phyloP scores from a whole-genome alignment of 2,888 invertebrate genomes.

The Diarsia dahlii region DNA sequence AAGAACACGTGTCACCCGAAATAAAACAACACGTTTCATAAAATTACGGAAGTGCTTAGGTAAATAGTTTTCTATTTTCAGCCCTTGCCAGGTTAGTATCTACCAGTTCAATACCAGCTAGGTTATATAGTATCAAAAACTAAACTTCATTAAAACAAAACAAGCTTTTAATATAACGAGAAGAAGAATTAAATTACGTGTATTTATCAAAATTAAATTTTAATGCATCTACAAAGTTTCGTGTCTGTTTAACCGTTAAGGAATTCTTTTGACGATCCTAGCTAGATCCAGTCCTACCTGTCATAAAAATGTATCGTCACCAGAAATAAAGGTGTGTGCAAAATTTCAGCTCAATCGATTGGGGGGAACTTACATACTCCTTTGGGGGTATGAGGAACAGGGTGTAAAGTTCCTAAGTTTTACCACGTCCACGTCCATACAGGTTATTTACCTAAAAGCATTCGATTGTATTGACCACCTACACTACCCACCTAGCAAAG shows the following conservation, averaged over 20 bases:
- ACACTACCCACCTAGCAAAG: neutral
- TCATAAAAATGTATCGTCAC: neutral
- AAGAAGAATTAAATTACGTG: neutral
- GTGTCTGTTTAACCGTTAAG: neutral
- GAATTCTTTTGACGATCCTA: neutral
- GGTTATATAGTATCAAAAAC: neutral
- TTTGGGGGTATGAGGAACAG: no score
- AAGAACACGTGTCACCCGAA: neutral
- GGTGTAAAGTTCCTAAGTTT: no score
- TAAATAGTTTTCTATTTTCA: conserved; percentile 14
- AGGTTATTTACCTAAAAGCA: conserved; percentile 23
- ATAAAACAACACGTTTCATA: conserved; percentile 2
- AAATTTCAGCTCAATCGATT: neutral
- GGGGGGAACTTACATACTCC: neutral
- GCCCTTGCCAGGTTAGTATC: neutral
- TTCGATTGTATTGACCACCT: conserved; percentile 21
- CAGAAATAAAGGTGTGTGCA: neutral
- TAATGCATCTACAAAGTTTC: no score
- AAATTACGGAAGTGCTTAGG: conserved; percentile 7
- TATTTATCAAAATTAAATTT: no score
- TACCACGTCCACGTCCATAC: no score
- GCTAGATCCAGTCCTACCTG: no score
- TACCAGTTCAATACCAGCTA: neutral
- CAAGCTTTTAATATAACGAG: neutral
- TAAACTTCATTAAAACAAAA: neutral